Evolutionary conservation across 2,113 vertebrate species (phyloP).

Genomic region (Hyperoodon ampullatus): DNA sequence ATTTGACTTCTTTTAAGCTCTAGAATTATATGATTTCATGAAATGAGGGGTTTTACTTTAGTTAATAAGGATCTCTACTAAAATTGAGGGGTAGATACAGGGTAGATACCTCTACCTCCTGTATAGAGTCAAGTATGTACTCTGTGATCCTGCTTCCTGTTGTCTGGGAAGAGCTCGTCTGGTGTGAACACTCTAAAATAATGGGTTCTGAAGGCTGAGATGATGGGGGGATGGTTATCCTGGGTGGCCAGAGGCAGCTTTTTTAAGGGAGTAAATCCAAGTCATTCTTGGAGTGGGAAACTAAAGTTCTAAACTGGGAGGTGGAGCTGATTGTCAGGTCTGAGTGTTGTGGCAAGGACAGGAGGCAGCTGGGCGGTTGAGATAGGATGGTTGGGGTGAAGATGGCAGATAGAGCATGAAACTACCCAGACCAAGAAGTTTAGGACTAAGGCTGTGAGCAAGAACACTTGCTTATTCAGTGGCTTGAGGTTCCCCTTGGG

Average conservation of each 20-base stretch:
- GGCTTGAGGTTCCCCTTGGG: background rate
- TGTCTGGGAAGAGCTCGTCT: background rate
- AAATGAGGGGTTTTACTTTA: conserved; percentile 42
- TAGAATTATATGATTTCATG: background rate
- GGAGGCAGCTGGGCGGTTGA: background rate
- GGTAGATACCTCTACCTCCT: background rate
- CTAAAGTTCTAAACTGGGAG: background rate
- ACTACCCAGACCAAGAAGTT: background rate
- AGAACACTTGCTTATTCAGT: background rate
- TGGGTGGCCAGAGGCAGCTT: background rate
- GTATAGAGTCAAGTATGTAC: background rate
- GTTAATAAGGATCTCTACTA: conserved; percentile 12
- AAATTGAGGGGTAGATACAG: background rate
- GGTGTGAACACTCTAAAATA: conserved; percentile 5
- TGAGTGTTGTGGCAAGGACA: background rate
- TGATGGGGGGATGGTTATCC: background rate
- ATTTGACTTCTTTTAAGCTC: background rate
- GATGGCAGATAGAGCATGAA: background rate
- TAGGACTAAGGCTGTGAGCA: background rate
- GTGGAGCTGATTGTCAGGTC: background rate
- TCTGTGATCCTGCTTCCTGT: background rate
- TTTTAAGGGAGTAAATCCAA: background rate
- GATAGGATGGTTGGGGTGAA: background rate
- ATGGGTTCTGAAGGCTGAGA: background rate
- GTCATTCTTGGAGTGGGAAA: background rate